Conservation (phyloP, 2,797 vertebrate genomes). For the Crenuchus spilurus region DNA sequence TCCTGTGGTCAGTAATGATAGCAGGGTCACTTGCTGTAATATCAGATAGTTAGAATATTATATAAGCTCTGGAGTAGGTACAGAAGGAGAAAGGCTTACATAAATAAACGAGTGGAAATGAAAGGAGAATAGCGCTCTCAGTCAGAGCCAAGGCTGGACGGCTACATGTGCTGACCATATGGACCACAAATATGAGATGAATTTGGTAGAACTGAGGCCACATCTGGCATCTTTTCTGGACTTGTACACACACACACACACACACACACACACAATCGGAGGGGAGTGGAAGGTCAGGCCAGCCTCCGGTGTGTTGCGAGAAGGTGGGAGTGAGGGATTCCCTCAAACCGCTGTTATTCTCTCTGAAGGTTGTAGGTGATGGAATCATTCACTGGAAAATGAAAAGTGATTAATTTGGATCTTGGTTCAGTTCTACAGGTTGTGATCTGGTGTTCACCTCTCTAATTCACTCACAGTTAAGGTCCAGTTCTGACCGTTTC, state of each 20-base stretch:
- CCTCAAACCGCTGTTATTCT: neutral
- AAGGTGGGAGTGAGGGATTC: neutral
- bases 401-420: neutral
- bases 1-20: neutral
- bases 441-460: too few relatives aligned
- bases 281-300: conserved; percentile 22
- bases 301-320: conserved; percentile 8
- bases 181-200: conserved; percentile 27
- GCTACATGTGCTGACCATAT: conserved; percentile 24
- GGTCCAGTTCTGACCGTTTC: too few relatives aligned
- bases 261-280: conserved; percentile 5
- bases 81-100: neutral
- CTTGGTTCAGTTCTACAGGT: neutral
- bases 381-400: neutral
- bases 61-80: neutral
- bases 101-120: neutral
- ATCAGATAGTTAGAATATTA: neutral
- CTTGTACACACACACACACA: conserved; percentile 10
- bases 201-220: conserved; percentile 23
- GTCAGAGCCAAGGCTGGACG: neutral
- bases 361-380: neutral
- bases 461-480: too few relatives aligned
- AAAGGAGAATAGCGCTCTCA: neutral
- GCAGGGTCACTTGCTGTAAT: neutral
- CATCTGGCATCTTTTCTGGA: conserved; percentile 33